Evolutionary conservation across 2,797 vertebrate genomes (phyloP).

Genomic region (Botia almorhae): DNA sequence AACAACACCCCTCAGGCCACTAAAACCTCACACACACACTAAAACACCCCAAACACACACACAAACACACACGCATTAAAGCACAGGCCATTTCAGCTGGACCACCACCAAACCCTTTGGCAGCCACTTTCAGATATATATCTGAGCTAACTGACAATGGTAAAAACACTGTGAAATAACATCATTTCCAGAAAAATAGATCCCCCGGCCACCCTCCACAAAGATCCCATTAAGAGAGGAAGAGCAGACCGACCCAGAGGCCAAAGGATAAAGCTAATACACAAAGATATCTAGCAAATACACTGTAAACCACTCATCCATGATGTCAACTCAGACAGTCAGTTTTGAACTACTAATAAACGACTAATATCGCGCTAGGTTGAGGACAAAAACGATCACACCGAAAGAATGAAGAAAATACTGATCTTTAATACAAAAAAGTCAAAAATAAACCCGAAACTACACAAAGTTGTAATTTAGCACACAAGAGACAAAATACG

Average conservation of each 20-base stretch:
- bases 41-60: too few relatives aligned
- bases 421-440: not conserved
- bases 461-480: too few relatives aligned
- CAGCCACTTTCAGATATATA: slow-evolving; percentile 6
- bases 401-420: not conserved
- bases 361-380: too few relatives aligned
- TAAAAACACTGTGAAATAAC: not conserved
- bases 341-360: not conserved
- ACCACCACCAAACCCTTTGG: not conserved
- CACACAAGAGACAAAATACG: not conserved
- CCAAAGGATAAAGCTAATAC: not conserved
- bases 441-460: not conserved
- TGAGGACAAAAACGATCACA: too few relatives aligned
- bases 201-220: not conserved
- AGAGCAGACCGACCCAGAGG: not conserved
- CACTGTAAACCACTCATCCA: not conserved
- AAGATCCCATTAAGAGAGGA: slow-evolving; percentile 1
- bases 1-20: slow-evolving; percentile 37
- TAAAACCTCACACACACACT: not conserved
- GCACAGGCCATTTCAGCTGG: slow-evolving; percentile 12
- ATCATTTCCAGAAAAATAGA: not conserved
- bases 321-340: slow-evolving; percentile 13
- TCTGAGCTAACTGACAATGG: slow-evolving; percentile 7
- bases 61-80: slow-evolving; percentile 30
- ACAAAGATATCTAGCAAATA: slow-evolving; percentile 27